phyloP scores from a whole-genome alignment of 2,888 invertebrate species.

The Hydraecia micacea region DNA sequence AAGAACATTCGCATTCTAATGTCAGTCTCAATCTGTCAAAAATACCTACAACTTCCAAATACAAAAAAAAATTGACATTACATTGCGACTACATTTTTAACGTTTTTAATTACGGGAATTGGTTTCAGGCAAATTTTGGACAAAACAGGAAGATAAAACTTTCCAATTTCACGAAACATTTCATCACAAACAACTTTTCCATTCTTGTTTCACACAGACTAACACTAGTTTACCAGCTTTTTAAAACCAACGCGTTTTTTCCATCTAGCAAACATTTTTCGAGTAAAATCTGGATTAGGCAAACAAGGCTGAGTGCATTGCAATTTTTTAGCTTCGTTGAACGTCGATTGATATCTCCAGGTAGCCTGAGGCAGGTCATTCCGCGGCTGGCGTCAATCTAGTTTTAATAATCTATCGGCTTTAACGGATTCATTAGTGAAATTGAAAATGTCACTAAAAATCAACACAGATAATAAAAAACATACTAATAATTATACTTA shows the following conservation, averaged over 20 bases:
- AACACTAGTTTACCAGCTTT: not conserved
- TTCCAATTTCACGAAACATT: not conserved
- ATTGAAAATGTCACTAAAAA: not conserved
- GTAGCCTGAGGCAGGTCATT: slow-evolving; percentile 32
- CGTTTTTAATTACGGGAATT: not conserved
- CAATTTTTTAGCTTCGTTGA: slow-evolving; percentile 48
- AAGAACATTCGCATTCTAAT: not conserved
- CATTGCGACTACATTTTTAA: not conserved
- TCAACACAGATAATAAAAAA: too few relatives aligned
- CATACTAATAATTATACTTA: too few relatives aligned
- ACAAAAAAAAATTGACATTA: not conserved
- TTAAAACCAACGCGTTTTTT: slow-evolving; percentile 10
- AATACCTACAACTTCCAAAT: not conserved
- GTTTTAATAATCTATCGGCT: not conserved
- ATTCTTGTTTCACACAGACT: not conserved
- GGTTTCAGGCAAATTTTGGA: not conserved
- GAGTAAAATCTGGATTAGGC: slow-evolving; percentile 15
- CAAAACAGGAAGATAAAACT: not conserved
- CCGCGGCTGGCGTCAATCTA: not conserved
- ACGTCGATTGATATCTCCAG: slow-evolving; percentile 9
- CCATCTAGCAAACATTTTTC: slow-evolving; percentile 7
- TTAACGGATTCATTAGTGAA: not conserved
- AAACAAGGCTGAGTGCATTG: slow-evolving; percentile 48
- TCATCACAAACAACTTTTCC: not conserved
- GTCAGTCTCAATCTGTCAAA: not conserved